Base-by-base conservation (phyloP, 2,113 vertebrate species). In the Cyprinodon brontotheroides region DNA sequence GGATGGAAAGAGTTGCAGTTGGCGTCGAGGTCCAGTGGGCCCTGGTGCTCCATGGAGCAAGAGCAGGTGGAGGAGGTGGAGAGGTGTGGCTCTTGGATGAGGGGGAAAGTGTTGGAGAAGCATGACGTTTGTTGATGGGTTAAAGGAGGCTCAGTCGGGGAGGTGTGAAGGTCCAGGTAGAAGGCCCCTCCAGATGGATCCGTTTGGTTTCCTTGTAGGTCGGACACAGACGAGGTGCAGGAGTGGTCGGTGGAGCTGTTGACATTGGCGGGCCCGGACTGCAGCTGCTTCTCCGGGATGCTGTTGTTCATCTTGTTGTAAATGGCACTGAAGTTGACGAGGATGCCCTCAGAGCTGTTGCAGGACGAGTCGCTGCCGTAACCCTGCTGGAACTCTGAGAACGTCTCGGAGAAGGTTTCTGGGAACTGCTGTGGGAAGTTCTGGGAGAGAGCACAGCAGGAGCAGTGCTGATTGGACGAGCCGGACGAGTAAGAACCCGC, bases 311-410 rank as follows among this genome's bases (percentile, higher is more conserved):
- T 95, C 80, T 98, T 98, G 92, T 95, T 96, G 94, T 96, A 99
- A 72, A 99, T 97, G 65, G 97, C 91, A 36, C 97, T 99, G 94
- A 99, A 98, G 82, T 96, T 99, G 81, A 99, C 97, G 11, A 99
- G 95, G 36, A 98, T 95, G 0, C 98, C 97, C 0, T 99, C 96
- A 0, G 97, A 99, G 81, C 97, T 98, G 93, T 97, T 98, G 93
- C 96, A 98, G 50, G 97, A 99, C 0, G 96, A 98, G 92, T 99
- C 98, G 4, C 97, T 99, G 84, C 94, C 90, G 4, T 96, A 97
- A 67, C 95, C 95, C 82, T 94, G 96, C 77, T 95, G 96, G 76
- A 96, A 95, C 83, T 97, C 97, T 0, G 91, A 89, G 2, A 93
- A 91, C 0, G 93, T 87, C 83, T 97, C 96, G 0, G 95, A 90